A percentile compares a stretch with the other conserved stretches of the same genome.
Evolutionary conservation across 2,113 vertebrate genomes (phyloP).

Genomic region (Coracopsis vasa): DNA sequence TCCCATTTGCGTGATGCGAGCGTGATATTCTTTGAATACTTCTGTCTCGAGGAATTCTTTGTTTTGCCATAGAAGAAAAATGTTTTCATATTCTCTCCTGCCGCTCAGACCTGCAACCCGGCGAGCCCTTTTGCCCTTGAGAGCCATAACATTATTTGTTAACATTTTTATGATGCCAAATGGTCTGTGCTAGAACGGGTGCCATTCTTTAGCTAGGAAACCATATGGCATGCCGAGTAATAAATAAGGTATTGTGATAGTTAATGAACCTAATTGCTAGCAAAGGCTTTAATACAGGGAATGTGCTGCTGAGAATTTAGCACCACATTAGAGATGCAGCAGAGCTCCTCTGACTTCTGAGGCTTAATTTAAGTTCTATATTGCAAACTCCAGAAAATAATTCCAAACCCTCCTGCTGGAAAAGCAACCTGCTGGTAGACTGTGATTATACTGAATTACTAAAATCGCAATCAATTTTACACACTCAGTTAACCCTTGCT

Average conservation of each 20-base stretch:
- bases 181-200: slow-evolving; percentile 81
- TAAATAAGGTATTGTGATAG: slow-evolving; percentile 90
- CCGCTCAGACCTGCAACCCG: slow-evolving; percentile 74
- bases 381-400: slow-evolving; percentile 90
- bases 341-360: slow-evolving; percentile 85
- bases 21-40: slow-evolving; percentile 64
- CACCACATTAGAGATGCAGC: slow-evolving; percentile 83
- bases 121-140: slow-evolving; percentile 80
- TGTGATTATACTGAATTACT: slow-evolving; percentile 88
- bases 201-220: slow-evolving; percentile 85
- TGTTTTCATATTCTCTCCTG: slow-evolving; percentile 80
- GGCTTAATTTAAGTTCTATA: slow-evolving; percentile 91
- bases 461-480: slow-evolving; percentile 87
- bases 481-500: slow-evolving; percentile 83
- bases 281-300: slow-evolving; percentile 83
- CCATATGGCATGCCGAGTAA: slow-evolving; percentile 84
- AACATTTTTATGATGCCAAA: slow-evolving; percentile 88
- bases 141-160: slow-evolving; percentile 86
- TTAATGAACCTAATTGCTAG: slow-evolving; percentile 89
- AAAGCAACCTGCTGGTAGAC: slow-evolving; percentile 87
- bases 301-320: slow-evolving; percentile 88
- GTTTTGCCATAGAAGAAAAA: slow-evolving; percentile 78
- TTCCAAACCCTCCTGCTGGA: slow-evolving; percentile 88
- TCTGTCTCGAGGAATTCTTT: slow-evolving; percentile 78
- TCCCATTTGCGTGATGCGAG: slow-evolving; percentile 62